Conservation (phyloP, 2,113 vertebrate genomes). For the Myotis yumanensis region DNA sequence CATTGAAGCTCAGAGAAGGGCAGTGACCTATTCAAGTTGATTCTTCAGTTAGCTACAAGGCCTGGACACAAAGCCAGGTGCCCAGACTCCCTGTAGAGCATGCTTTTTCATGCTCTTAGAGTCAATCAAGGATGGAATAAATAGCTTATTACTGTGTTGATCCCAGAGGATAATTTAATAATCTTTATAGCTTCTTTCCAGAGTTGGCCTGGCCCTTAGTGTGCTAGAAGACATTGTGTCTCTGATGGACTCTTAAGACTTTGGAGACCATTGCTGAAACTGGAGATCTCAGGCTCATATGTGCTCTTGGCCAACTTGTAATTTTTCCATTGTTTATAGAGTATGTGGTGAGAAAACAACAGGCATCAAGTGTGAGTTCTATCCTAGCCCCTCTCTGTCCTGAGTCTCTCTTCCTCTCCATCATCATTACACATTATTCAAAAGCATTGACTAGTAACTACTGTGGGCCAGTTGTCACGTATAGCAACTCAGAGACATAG, state of each 20-base stretch:
- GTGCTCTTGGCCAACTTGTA: background rate
- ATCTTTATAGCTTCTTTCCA: background rate
- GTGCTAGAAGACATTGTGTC: background rate
- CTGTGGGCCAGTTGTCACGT: background rate
- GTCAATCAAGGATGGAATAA: background rate
- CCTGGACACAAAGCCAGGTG: background rate
- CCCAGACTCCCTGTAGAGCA: fast-evolving
- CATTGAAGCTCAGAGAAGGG: background rate
- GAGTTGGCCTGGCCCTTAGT: slow-evolving; percentile 47
- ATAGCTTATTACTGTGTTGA: background rate
- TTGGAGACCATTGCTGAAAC: background rate
- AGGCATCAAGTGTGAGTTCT: background rate
- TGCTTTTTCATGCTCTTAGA: background rate
- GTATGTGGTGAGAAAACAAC: background rate
- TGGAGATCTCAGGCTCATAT: background rate
- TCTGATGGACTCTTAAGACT: slow-evolving; percentile 50
- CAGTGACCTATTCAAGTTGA: background rate
- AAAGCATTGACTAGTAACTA: background rate
- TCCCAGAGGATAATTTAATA: slow-evolving; percentile 1
- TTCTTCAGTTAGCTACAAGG: background rate
- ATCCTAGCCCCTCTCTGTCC: background rate
- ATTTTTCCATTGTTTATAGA: slow-evolving; percentile 56
- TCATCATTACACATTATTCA: background rate
- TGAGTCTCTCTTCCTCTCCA: background rate
- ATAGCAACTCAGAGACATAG: background rate